Evolutionary conservation across 2,113 vertebrate species (phyloP), one percentile per base, ranked within the genome.

Genomic region (Ia io): DNA sequence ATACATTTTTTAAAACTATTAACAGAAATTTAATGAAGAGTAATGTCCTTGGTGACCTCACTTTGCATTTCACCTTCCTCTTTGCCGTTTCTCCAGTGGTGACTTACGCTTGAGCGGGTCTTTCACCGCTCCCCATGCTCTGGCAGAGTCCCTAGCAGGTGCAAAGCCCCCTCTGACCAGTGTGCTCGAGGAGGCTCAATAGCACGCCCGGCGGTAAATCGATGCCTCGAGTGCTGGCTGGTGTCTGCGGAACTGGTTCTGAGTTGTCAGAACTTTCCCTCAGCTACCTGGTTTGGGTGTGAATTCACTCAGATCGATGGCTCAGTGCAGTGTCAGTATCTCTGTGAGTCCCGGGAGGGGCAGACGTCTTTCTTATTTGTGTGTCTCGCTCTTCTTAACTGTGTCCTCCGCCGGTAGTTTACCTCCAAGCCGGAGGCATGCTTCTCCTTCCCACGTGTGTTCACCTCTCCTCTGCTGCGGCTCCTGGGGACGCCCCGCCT

Each of bases 121-220:
- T 56, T 28, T 71, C 35, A 5, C 53, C 1, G 28, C 61, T 30
- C 25, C 5, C 10, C 1, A 1, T 23, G 84, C 28, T 56, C 37
- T 9, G 14, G 59, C 28, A 16, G 53, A 63, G 25, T n/a, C 49
- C 13, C 3, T n/a, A 47, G 18, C 56, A 49, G 3, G 8, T 17
- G 16, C 32, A 53, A 56, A 61, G 51, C 32, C 20, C 5, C 23
- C 51, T 69, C 73, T 51, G 14, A 77, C 32, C 32, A 10, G 1
- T 32, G 3, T 14, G 44, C n/a, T 49, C 9, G 1, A 0, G 53
- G 56, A 47, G 13, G 13, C 9, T 86, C 17, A 18, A 0, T 3
- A 77, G 61, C 20, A 0, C 3, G 9, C 56, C 3, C 0, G 28
- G 37, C 5, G 2, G 28, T 14, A 1, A 30, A 22, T 12, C 1